These are phyloP conservation scores for Bos indicus DNA, from an alignment of 2,113 vertebrate genomes.

Conservation along the genomic window DNA sequence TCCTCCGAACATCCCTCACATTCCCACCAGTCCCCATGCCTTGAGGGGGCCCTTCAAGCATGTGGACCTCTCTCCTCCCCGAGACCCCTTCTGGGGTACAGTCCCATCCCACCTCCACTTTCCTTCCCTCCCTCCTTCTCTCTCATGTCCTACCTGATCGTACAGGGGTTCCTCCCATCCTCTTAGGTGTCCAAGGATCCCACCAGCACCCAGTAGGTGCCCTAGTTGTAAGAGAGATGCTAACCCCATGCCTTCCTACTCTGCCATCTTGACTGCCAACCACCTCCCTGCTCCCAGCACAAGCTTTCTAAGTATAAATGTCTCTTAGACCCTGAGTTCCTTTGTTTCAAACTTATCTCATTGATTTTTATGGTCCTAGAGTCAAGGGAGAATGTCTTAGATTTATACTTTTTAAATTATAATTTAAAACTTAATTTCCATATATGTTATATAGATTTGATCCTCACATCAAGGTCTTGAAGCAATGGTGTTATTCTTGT, in stretches of 20 bases:
- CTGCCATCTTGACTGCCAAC: background rate
- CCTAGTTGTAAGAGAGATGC: background rate
- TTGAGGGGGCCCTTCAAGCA: background rate
- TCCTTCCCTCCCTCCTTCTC: background rate
- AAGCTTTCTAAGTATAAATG: background rate
- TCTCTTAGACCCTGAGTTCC: background rate
- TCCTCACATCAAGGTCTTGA: background rate
- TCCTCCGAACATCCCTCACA: background rate
- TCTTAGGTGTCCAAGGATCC: background rate
- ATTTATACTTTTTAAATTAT: background rate
- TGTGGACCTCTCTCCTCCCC: background rate
- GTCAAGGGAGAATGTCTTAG: background rate
- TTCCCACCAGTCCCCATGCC: background rate
- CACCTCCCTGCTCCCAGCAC: background rate
- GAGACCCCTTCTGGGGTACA: background rate
- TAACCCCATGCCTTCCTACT: background rate
- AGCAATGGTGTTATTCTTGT: background rate
- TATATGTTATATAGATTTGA: background rate
- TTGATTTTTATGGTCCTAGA: background rate
- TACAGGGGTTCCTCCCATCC: background rate
- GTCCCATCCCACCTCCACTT: background rate
- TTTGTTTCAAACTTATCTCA: background rate
- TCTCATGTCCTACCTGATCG: background rate
- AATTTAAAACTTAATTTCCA: background rate
- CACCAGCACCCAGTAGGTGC: background rate